Conservation (phyloP, 2,113 vertebrate species). For the Bagarius yarrelli region DNA sequence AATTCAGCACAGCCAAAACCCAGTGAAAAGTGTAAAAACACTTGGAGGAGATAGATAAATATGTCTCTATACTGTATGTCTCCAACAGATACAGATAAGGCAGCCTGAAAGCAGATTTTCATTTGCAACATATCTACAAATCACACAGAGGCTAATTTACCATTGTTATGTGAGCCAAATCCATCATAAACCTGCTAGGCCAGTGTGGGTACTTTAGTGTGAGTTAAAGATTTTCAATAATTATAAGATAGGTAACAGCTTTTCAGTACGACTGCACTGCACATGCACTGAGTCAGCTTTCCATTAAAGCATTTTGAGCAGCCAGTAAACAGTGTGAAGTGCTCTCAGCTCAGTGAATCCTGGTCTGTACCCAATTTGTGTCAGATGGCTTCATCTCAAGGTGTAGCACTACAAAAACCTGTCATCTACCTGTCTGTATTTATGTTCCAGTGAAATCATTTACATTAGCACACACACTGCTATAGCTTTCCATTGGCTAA, state of each 20-base stretch:
- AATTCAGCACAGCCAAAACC: too few relatives aligned
- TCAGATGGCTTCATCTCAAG: constrained; percentile 11
- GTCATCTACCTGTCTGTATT: not conserved
- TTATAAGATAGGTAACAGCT: constrained; percentile 18
- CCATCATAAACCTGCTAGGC: constrained; percentile 5
- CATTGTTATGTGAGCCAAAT: not conserved
- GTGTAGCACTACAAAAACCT: not conserved
- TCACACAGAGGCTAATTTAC: constrained; percentile 23
- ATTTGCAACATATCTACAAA: not conserved
- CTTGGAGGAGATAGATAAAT: constrained; percentile 10
- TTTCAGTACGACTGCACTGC: constrained; percentile 25
- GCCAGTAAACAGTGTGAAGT: constrained; percentile 31
- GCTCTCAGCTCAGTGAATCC: constrained; percentile 18
- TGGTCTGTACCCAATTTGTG: not conserved
- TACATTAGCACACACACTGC: not conserved
- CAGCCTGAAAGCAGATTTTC: constrained; percentile 14
- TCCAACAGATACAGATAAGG: not conserved
- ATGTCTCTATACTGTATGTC: constrained; percentile 5
- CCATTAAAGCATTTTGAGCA: constrained; percentile 35
- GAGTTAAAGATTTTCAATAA: constrained; percentile 14
- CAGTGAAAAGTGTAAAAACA: too few relatives aligned
- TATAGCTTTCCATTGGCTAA: not conserved
- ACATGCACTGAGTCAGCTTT: constrained; percentile 26
- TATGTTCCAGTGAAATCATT: not conserved
- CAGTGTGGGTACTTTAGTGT: not conserved